Base-by-base conservation (phyloP, 2,888 invertebrate genomes). In the Acronicta aceris region DNA sequence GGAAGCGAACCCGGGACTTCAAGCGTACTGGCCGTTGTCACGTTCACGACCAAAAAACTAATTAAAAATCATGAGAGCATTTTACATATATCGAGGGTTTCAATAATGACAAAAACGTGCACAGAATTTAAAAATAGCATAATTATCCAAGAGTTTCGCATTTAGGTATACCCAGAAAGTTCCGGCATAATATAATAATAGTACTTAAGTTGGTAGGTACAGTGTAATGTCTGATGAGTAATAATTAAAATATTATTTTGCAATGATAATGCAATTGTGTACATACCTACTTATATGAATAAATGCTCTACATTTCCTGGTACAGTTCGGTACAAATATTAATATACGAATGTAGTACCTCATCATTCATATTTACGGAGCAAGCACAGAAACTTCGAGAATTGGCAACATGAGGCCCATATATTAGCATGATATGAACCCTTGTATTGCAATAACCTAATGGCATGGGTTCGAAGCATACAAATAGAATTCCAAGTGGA, bases 401-500 rank as follows among this genome's bases (percentile, higher is more conserved):
- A 52, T 55, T 69, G 16, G 54, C 46, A 63, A 60, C 54, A 65
- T 30, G 40, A 69, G 53, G 57, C 45, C 52, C 64, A 65, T 71
- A 70, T 70, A 71, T 75, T 58, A 70, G 59, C 33, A 59, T 59
- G 77, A 75, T 75, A 73, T 60, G 62, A 59, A 61, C 59, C 46
- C 64, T 55, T 46, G 58, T 57, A 74, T 55, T 61, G 54, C 59
- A 77, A 75, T 76, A 77, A 65, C 56, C 64, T 74, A 75, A 67
- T 74, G 65, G 74, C 77, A 67, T 74, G 65, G 74, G 61, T 71
- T 62, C 60, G 52, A 51, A 47, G 56, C 58, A 49, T 62, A 65
- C 71, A 74, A 76, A 76, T 74, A 71, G 65, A 77, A 71, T 55
- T 57, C 67, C 71, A 74, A 77, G 74, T 77, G 78, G 65, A 51